Evolutionary conservation across 2,113 vertebrate genomes (phyloP), one percentile per base, ranked within the genome.

Genomic region (Grammomys surdaster): DNA sequence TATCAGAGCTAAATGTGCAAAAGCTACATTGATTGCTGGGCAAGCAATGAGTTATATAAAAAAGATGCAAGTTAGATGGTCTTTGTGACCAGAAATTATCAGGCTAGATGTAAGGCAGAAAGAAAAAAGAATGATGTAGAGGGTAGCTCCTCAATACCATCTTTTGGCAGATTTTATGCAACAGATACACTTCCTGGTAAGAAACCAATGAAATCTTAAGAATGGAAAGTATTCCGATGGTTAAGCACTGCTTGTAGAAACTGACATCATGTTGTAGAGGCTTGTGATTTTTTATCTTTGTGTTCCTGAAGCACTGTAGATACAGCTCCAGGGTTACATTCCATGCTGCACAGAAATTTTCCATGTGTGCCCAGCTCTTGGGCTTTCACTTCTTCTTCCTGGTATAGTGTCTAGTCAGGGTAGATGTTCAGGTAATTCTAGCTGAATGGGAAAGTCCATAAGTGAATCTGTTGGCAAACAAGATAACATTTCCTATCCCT

Each of bases 111-210:
- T 92, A 33, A 36, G 8, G 14, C 13, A 80, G 69, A 56, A 46
- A 43, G 51, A 48, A 80, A n/a, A 16, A 24, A 91, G 56, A 58
- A 60, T 3, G 58, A 36, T 31, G 67, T 54, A 75, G 14, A 91
- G 16, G 63, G 56, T 17, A 60, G 22, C 56, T 60, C 2, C 81
- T 51, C 40, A 17, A 46, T 8, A 2, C n/a, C 16, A 31, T 33
- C 17, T 48, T 86, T 40, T 56, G 33, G 67, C 31, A 75, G 16
- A 85, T 58, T 26, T 76, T 14, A 4, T 31, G 33, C 78, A 94
- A 80, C 75, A 85, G 90, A 94, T 46, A 91, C 81, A 11, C 77
- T 82, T n/a, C 60, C 28, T 80, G 31, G 33, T 91, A 63, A 63
- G 24, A 75, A 24, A 89, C 20, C 3, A 56, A 75, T 65, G 67